Conservation (phyloP, 2,113 vertebrate species). For the Brachyhypopomus gauderio region DNA sequence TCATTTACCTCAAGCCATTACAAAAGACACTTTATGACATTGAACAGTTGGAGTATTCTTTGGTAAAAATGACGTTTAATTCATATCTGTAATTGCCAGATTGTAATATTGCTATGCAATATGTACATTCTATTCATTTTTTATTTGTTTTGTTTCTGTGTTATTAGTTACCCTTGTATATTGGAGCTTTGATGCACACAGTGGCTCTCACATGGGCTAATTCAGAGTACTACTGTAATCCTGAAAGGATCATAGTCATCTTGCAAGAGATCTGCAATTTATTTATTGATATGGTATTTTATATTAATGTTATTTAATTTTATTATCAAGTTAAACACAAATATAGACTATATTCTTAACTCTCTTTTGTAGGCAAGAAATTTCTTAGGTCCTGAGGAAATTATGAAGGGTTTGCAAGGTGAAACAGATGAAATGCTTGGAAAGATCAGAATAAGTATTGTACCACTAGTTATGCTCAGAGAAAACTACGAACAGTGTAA, state of each 20-base stretch:
- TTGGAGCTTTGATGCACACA: conserved; percentile 67
- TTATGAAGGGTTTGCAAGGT: conserved; percentile 76
- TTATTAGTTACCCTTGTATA: conserved; percentile 68
- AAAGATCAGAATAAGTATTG: conserved; percentile 62
- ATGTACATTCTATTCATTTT: not conserved
- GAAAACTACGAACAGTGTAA: conserved; percentile 68
- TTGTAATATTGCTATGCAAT: not conserved
- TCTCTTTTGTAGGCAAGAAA: conserved; percentile 65
- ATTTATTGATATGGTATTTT: conserved; percentile 73
- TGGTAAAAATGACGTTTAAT: conserved; percentile 56
- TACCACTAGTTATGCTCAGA: conserved; percentile 65
- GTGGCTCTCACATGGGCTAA: conserved; percentile 69
- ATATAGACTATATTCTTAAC: not conserved
- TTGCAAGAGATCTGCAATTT: conserved; percentile 82
- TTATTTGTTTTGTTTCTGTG: conserved; percentile 57
- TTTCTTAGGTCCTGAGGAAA: conserved; percentile 72
- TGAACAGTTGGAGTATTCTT: conserved; percentile 67
- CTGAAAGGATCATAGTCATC: conserved; percentile 67
- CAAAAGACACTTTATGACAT: conserved; percentile 68
- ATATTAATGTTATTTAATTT: not conserved
- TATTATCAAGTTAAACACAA: not conserved
- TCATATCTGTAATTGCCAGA: not conserved
- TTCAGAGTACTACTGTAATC: conserved; percentile 70
- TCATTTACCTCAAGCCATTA: conserved; percentile 69
- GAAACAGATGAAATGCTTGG: conserved; percentile 64